Conservation (phyloP, 2,888 invertebrate species). For the Lucinisca nassula region DNA sequence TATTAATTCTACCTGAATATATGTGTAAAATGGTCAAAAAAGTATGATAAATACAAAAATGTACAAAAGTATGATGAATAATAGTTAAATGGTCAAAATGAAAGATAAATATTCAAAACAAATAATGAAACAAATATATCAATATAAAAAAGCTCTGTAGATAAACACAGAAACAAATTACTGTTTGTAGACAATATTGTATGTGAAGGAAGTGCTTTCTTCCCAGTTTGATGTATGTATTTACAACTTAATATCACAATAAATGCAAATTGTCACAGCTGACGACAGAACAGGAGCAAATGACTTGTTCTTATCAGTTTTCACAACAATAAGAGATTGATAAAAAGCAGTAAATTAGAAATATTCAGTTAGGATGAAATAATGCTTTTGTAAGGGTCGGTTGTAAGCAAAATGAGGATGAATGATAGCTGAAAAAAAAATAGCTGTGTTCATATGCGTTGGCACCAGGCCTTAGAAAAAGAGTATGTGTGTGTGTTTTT, state of each 20-base stretch:
- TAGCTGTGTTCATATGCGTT: background rate
- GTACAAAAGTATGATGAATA: no score
- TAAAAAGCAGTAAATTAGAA: no score
- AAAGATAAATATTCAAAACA: background rate
- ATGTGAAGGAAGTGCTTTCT: background rate
- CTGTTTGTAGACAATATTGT: background rate
- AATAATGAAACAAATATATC: background rate
- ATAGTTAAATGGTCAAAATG: background rate
- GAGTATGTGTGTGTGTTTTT: background rate
- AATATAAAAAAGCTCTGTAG: background rate
- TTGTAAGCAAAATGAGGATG: background rate
- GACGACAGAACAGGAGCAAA: background rate
- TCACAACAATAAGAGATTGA: no score
- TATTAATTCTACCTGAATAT: background rate
- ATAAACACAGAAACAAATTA: background rate
- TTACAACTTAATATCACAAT: background rate
- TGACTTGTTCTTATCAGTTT: no score
- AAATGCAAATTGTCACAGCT: background rate
- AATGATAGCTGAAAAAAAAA: background rate
- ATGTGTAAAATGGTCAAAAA: constrained; percentile 2
- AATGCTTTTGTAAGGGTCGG: background rate
- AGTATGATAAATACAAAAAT: background rate
- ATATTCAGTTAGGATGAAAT: background rate
- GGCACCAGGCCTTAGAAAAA: background rate
- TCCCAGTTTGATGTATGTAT: background rate